Evolutionary conservation across 2,797 vertebrate species (phyloP).

Genomic region (Neosalanx taihuensis): DNA sequence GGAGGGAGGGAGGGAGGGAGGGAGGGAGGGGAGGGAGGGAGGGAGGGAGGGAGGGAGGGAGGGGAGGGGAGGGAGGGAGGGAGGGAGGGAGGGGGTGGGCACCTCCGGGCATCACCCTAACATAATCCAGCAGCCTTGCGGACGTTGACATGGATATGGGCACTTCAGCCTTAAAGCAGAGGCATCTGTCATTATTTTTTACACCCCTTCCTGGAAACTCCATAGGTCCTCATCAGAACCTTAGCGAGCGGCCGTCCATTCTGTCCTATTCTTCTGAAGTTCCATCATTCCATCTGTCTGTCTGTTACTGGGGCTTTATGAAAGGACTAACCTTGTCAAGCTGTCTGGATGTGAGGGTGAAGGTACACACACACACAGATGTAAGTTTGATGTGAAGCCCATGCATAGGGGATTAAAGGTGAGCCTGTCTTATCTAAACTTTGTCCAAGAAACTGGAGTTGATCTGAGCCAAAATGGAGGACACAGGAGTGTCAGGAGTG

Average conservation of each 20-base stretch:
- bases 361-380: slow-evolving; percentile 32
- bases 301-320: slow-evolving; percentile 17
- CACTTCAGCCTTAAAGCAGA: slow-evolving; percentile 15
- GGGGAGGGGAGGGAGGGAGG: neutral
- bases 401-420: slow-evolving; percentile 44
- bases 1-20: no score
- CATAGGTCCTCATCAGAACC: slow-evolving; percentile 19
- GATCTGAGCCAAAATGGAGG: slow-evolving; percentile 36
- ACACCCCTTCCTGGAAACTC: slow-evolving; percentile 49
- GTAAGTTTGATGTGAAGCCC: slow-evolving; percentile 50
- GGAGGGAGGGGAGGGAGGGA: neutral
- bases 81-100: neutral
- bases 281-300: slow-evolving; percentile 42
- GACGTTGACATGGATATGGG: no score
- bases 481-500: neutral
- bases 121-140: neutral
- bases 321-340: slow-evolving; percentile 31
- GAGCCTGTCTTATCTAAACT: slow-evolving; percentile 48
- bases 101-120: slow-evolving; percentile 11
- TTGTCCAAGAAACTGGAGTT: slow-evolving; percentile 36
- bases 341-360: slow-evolving; percentile 28
- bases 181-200: slow-evolving; percentile 23
- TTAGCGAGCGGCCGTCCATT: neutral
- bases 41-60: no score
- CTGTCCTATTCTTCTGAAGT: neutral